Evolutionary conservation across 2,888 invertebrate species (phyloP).

Genomic region (Mesochorus sp.): DNA sequence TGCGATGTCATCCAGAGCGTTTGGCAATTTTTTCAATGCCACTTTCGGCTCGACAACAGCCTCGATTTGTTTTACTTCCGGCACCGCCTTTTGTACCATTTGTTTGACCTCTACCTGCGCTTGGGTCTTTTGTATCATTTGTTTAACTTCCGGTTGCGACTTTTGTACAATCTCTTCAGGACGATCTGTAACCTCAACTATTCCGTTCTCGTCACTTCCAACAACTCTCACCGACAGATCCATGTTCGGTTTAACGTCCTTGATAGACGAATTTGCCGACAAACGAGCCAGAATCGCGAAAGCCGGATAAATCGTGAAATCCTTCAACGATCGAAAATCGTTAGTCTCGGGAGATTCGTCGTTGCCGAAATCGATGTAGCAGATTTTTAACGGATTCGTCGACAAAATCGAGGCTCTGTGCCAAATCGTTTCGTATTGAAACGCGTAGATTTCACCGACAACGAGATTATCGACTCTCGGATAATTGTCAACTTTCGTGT

Average conservation of each 20-base stretch:
- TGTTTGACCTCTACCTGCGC: not conserved
- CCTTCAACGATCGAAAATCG: conserved; percentile 62
- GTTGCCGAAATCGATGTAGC: conserved; percentile 73
- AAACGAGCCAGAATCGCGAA: conserved; percentile 64
- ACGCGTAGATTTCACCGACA: conserved; percentile 67
- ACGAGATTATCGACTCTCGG: conserved; percentile 47
- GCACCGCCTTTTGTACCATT: not conserved
- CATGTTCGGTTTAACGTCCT: conserved; percentile 45
- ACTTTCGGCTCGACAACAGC: not conserved
- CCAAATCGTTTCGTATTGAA: conserved; percentile 66
- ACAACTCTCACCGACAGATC: conserved; percentile 64
- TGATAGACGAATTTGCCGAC: conserved; percentile 27
- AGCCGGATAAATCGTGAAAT: conserved; percentile 47
- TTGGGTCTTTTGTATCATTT: not conserved
- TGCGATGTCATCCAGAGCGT: conserved; percentile 42
- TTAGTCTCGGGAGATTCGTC: conserved; percentile 23
- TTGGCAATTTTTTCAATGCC: not conserved
- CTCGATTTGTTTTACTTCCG: not conserved
- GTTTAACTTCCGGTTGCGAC: not conserved
- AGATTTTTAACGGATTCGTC: conserved; percentile 65
- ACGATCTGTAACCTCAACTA: conserved; percentile 12
- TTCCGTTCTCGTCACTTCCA: conserved; percentile 30
- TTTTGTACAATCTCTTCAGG: conserved; percentile 11
- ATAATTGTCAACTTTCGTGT: conserved; percentile 13
- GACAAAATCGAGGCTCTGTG: conserved; percentile 68